Conservation (phyloP, 2,113 vertebrate genomes). For the Nestor notabilis region DNA sequence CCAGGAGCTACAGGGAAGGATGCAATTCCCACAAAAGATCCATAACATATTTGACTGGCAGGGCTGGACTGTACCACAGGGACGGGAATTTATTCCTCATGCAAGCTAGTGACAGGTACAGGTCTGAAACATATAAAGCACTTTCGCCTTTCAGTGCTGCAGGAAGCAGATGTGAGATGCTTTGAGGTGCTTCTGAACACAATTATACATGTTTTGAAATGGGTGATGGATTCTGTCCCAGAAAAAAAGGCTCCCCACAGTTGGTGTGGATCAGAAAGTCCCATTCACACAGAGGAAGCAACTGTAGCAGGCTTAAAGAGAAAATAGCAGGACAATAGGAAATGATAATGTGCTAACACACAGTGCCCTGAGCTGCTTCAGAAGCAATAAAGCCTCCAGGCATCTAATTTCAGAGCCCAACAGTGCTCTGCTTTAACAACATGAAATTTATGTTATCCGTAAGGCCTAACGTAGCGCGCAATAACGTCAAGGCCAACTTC, state of each 20-base stretch:
- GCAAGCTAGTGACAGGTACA: neutral
- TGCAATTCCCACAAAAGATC: constrained; percentile 17
- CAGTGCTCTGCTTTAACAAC: neutral
- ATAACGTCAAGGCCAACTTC: neutral
- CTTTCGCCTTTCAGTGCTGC: neutral
- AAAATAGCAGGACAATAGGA: neutral
- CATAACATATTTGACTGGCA: neutral
- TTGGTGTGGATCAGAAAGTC: neutral
- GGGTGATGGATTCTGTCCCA: neutral
- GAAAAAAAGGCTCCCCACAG: neutral
- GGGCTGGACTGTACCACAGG: neutral
- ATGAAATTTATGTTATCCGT: neutral
- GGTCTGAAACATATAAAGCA: neutral
- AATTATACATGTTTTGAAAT: neutral
- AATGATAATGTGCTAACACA: neutral
- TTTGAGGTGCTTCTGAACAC: neutral
- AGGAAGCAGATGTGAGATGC: neutral
- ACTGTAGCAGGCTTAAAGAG: neutral
- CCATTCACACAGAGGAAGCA: neutral
- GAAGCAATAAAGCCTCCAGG: neutral
- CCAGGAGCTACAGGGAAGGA: neutral
- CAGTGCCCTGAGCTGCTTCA: neutral
- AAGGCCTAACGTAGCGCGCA: neutral
- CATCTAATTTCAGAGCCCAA: neutral
- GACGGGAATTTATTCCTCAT: neutral